These are phyloP conservation scores for Apus apus DNA, from an alignment of 2,113 vertebrate genomes.

Conservation along the genomic window DNA sequence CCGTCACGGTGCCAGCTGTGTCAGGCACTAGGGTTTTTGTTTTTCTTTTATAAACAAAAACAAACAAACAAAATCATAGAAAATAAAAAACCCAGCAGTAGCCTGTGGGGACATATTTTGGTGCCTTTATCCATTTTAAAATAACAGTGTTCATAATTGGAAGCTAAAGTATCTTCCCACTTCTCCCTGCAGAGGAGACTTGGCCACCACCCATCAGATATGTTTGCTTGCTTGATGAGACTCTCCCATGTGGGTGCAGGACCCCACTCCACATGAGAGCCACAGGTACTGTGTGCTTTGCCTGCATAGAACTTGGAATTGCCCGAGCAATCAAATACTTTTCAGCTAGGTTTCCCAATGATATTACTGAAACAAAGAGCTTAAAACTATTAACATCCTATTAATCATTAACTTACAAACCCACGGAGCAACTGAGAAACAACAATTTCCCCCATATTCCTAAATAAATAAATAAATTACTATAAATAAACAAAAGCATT, in stretches of 20 bases:
- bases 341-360: background rate
- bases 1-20: background rate
- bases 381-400: background rate
- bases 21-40: background rate
- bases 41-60: background rate
- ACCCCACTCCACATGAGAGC: background rate
- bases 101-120: background rate
- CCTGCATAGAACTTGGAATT: background rate
- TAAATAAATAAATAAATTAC: too few relatives aligned
- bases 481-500: background rate
- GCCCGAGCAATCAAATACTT: background rate
- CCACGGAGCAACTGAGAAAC: background rate
- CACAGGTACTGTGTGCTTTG: background rate
- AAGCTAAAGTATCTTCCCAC: background rate
- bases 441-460: background rate
- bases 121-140: background rate
- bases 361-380: background rate
- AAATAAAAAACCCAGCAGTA: background rate
- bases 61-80: too few relatives aligned
- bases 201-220: background rate
- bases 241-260: background rate
- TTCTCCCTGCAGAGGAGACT: fast-evolving
- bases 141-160: background rate
- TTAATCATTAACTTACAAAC: background rate
- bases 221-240: background rate